Percentiles rank a stretch among this genome's conserved stretches.
Evolutionary conservation across 2,113 vertebrate genomes (phyloP).

Genomic region (Octodon degus): DNA sequence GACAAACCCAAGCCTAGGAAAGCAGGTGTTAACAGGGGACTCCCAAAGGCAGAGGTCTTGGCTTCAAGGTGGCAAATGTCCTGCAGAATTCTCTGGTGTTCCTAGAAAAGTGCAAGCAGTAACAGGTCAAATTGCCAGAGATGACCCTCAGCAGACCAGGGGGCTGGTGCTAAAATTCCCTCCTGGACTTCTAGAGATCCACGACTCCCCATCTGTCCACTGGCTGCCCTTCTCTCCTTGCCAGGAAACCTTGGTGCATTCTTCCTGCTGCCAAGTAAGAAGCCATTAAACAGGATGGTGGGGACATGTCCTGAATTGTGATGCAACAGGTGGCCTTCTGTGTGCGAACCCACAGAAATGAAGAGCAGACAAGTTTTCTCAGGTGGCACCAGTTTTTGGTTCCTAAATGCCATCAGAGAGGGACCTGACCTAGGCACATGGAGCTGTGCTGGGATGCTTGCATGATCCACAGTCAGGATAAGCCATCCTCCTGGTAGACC

Average conservation of each 20-base stretch:
- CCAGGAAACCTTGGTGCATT: neutral
- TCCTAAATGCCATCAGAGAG: neutral
- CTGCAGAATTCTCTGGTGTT: neutral
- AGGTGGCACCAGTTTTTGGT: fast-evolving
- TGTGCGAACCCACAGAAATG: fast-evolving
- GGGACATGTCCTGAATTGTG: fast-evolving
- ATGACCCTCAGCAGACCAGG: neutral
- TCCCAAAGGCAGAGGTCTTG: neutral
- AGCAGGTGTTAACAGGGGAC: neutral
- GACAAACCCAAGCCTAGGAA: neutral
- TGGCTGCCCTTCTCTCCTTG: neutral
- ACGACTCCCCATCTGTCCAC: neutral
- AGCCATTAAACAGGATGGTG: neutral
- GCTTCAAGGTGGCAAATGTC: conserved; percentile 48
- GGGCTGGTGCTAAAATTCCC: neutral
- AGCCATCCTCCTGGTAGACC: fast-evolving
- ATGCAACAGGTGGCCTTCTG: neutral
- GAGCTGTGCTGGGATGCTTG: fast-evolving
- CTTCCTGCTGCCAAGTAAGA: neutral
- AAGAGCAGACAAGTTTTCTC: neutral
- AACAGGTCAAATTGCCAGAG: neutral
- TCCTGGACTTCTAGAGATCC: neutral
- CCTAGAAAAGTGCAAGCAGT: conserved; percentile 49
- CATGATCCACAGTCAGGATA: fast-evolving
- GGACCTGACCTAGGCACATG: neutral